A percentile compares a stretch with the other conserved stretches of the same genome.
These are phyloP conservation scores for Caenorhabditis latens DNA, from an alignment of 1,140 invertebrate species.

Conservation along the genomic window DNA sequence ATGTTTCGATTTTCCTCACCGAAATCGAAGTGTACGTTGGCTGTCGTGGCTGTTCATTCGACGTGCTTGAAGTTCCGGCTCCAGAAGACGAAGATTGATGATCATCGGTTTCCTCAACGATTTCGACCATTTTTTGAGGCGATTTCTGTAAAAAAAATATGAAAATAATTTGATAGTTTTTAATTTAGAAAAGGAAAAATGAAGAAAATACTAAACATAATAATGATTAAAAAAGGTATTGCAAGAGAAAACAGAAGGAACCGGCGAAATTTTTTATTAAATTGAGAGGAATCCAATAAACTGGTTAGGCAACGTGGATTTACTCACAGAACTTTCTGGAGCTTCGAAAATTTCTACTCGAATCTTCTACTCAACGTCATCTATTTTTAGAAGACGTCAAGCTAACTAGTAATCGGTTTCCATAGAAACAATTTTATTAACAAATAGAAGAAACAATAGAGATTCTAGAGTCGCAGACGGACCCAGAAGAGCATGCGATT, in stretches of 20 bases:
- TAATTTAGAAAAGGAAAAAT: background rate
- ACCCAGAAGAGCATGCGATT: background rate
- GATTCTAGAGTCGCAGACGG: background rate
- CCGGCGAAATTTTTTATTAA: too few relatives aligned
- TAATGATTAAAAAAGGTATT: too few relatives aligned
- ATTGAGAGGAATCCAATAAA: too few relatives aligned
- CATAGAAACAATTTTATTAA: background rate
- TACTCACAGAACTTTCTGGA: background rate
- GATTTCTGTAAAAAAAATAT: conserved; percentile 2
- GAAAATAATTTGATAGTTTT: background rate
- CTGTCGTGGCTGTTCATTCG: background rate
- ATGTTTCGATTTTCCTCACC: background rate
- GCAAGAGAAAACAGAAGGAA: too few relatives aligned
- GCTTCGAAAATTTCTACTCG: too few relatives aligned
- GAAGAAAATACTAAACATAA: background rate
- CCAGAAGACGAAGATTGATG: conserved; percentile 11
- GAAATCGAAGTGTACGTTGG: conserved; percentile 3
- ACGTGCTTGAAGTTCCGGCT: conserved; percentile 4
- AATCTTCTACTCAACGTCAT: background rate
- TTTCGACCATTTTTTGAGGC: background rate
- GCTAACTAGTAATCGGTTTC: background rate
- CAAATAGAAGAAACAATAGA: background rate
- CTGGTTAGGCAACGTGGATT: background rate
- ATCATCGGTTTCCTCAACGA: conserved; percentile 35
- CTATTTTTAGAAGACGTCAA: too few relatives aligned